Evolutionary conservation across 2,113 vertebrate species (phyloP).

Genomic region (Vombatus ursinus): DNA sequence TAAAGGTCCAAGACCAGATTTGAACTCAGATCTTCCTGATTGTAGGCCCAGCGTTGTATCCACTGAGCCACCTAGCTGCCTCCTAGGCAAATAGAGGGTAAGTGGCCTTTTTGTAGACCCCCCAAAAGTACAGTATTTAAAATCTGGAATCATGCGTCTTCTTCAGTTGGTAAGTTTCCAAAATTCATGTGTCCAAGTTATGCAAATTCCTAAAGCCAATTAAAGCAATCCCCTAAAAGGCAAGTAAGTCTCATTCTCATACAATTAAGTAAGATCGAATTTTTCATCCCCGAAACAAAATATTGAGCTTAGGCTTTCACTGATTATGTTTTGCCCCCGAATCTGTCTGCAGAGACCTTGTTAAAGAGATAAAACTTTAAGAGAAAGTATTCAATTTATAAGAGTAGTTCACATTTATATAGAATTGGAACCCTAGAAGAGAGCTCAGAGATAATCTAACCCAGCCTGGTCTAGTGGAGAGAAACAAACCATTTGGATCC

Average conservation of each 20-base stretch:
- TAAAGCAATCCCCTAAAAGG: background rate
- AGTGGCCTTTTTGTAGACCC: background rate
- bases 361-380: constrained; percentile 34
- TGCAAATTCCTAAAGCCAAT: background rate
- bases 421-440: background rate
- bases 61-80: background rate
- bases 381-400: constrained; percentile 30
- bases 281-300: background rate
- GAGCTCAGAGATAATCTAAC: background rate
- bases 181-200: constrained; percentile 1
- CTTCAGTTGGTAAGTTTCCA: background rate
- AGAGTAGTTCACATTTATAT: background rate
- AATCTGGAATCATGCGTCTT: background rate
- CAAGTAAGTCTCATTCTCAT: background rate
- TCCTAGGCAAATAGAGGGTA: background rate
- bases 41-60: background rate
- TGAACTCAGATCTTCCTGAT: background rate
- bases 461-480: background rate
- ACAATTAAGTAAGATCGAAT: constrained; percentile 31
- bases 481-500: background rate
- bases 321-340: background rate
- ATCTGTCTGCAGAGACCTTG: constrained; percentile 1
- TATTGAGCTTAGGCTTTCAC: background rate
- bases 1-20: background rate
- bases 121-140: background rate